Percentiles rank a stretch among this genome's conserved stretches.
phyloP scores from a whole-genome alignment of 1,140 invertebrate genomes.

The Littorina saxatilis region DNA sequence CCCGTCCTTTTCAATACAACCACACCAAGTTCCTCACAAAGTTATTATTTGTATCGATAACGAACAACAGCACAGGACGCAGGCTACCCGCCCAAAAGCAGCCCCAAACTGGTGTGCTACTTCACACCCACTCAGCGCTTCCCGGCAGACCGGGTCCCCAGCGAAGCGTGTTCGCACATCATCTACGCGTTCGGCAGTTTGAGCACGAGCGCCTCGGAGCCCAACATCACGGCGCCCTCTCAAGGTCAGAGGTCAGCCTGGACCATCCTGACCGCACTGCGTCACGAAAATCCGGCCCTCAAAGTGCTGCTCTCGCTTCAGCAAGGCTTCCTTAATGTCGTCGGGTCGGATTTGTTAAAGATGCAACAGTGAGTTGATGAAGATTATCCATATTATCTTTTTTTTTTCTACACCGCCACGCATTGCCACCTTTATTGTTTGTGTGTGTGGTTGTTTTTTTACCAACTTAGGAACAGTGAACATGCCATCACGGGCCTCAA shows the following conservation, averaged over 20 bases:
- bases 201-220: not conserved
- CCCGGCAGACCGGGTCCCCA: constrained; percentile 3
- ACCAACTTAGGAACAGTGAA: no score
- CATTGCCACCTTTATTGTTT: no score
- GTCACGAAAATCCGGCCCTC: constrained; percentile 23
- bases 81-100: no score
- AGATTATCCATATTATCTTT: no score
- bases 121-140: constrained; percentile 29
- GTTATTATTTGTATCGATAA: no score
- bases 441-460: no score
- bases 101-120: constrained; percentile 37
- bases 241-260: not conserved
- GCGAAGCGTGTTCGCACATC: constrained; percentile 37
- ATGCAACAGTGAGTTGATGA: constrained; percentile 39
- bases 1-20: no score
- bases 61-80: no score
- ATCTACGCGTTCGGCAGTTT: constrained; percentile 43
- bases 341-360: not conserved
- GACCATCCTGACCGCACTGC: constrained; percentile 1
- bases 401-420: no score
- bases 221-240: constrained; percentile 7
- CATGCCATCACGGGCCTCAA: no score
- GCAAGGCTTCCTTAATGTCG: constrained; percentile 33
- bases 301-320: constrained; percentile 42
- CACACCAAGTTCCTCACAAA: no score